Conservation (phyloP, 2,113 vertebrate species). For the Eurypyga helias region DNA sequence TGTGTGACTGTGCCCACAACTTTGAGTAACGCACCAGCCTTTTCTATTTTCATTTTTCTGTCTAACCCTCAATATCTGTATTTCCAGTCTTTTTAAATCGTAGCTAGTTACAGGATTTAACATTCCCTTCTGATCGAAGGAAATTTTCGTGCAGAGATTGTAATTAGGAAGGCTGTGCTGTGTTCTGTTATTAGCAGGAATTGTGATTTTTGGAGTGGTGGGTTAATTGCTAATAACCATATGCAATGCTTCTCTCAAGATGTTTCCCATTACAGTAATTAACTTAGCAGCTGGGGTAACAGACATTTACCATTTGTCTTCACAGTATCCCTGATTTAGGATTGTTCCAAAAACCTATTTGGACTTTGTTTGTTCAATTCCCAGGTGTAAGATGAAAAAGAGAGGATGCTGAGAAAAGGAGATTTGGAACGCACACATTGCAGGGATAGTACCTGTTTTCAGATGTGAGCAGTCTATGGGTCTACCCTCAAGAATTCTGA, state of each 20-base stretch:
- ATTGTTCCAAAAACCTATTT: constrained; percentile 46
- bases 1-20: neutral
- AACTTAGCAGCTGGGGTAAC: constrained; percentile 81
- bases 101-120: constrained; percentile 60
- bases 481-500: neutral
- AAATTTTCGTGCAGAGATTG: constrained; percentile 48
- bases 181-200: constrained; percentile 80
- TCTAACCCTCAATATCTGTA: neutral
- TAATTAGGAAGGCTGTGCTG: constrained; percentile 70
- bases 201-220: constrained; percentile 77
- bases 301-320: constrained; percentile 82
- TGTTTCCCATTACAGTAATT: constrained; percentile 83
- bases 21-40: neutral
- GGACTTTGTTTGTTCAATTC: constrained; percentile 49
- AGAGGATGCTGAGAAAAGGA: neutral
- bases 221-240: constrained; percentile 84
- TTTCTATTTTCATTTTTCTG: constrained; percentile 12
- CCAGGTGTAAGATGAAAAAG: constrained; percentile 12
- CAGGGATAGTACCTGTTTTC: neutral
- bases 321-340: constrained; percentile 69
- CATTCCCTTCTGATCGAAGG: constrained; percentile 51
- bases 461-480: neutral
- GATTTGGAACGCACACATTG: neutral
- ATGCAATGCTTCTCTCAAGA: constrained; percentile 80
- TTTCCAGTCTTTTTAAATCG: constrained; percentile 54